Base-by-base conservation (phyloP, 2,113 vertebrate genomes). In the Colius striatus region DNA sequence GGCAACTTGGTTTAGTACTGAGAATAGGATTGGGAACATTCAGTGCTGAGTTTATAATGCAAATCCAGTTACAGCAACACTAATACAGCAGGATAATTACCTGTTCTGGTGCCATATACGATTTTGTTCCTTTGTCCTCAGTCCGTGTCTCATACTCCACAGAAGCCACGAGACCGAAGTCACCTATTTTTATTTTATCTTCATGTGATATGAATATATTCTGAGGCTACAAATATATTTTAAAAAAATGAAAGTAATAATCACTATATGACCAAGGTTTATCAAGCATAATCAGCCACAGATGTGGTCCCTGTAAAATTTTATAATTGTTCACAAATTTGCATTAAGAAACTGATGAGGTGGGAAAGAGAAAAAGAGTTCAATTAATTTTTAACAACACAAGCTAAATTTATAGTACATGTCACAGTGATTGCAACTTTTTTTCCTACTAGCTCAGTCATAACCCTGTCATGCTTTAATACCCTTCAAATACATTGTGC, bases 121-220 rank as follows among this genome's bases (percentile, higher is more conserved):
- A 20, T 19, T 0, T 1, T 74, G 98, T 98, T 97, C 98, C 98
- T 61, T 2, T 81, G 16, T 84, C 3, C 43, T 13, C 10, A 7
- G 98, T 98, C 90, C 98, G 97, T 71, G 80, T 95, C 14, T 93
- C 92, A 48, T 84, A 91, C 7, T 71, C 43, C 80, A 94, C 90
- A 43, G 87, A 91, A 55, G 98, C 98, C 81, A 97, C 98, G 45
- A 99, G 98, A 73, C 99, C 99, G 7, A 99, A 99, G 96, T 99
- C 99, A 16, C 98, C 99, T 48, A 99, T 99, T 97, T 99, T 99
- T 94, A 99, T 95, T 34, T 94, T 63, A 38, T 90, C 83, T 20
- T 96, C 58, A 17, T 2, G 34, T 21, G 98, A 98, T 94, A 99
- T 95, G 94, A 99, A 98, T 96, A 99, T 98, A 95, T 99, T 99